Conservation (phyloP, 1,140 invertebrate genomes). For the Reticulitermes speratus region DNA sequence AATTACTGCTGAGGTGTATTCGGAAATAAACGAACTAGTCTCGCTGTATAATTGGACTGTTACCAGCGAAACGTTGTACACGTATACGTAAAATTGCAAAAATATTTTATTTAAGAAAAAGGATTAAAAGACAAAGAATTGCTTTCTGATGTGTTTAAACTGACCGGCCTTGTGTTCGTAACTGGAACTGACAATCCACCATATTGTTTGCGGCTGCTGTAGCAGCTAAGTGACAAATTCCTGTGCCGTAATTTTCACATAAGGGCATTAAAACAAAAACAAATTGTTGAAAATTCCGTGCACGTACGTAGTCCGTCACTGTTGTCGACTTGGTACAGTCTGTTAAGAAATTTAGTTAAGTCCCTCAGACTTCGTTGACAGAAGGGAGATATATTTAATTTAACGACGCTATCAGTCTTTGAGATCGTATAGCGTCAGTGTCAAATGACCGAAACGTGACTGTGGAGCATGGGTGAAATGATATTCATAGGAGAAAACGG, state of each 20-base stretch:
- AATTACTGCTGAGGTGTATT: background rate
- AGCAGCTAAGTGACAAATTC: background rate
- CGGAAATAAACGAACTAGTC: background rate
- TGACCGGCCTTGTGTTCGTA: background rate
- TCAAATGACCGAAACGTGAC: no score
- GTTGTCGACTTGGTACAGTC: background rate
- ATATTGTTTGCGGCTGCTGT: background rate
- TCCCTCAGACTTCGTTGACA: no score
- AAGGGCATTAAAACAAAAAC: background rate
- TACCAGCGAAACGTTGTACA: background rate
- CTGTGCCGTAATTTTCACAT: background rate
- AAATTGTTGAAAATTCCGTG: background rate
- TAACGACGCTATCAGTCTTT: no score
- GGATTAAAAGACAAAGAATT: background rate
- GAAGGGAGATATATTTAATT: no score
- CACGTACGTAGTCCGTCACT: background rate
- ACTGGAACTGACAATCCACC: background rate
- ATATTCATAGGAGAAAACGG: no score
- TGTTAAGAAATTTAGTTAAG: background rate
- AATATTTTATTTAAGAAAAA: background rate
- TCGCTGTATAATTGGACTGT: background rate
- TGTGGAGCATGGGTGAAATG: no score
- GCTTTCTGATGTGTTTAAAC: background rate
- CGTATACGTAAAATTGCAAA: background rate
- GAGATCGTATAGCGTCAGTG: no score